Evolutionary conservation across 2,113 vertebrate species (phyloP), one percentile per base, ranked within the genome.

Genomic region (Oryzias javanicus): DNA sequence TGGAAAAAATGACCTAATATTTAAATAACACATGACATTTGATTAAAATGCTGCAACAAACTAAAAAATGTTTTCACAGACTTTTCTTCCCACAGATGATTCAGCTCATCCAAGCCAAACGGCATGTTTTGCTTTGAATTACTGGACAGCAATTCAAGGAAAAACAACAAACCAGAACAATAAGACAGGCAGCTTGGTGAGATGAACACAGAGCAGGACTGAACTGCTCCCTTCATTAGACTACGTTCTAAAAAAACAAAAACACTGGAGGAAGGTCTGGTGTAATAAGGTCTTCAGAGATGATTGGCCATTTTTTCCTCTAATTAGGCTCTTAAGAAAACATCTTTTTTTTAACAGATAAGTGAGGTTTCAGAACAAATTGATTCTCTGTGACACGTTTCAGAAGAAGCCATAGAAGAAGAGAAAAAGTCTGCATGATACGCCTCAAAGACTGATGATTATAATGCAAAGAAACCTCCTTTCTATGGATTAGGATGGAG

Each of bases 261-360:
- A 65, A 57, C 49, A 55, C 44, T 19, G 35, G 46, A 54, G 66
- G 55, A 55, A 66, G 66, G 54, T 60, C 70, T 24, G 60, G 71
- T 55, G 42, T 20, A 66, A 42, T 48, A 45, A 74, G 25, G 16
- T 55, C 56, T 69, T 72, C 49, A 55, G 48, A 14, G 45, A 70
- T 61, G 55, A 67, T 57, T 18, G 22, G 40, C 61, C 22, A 6
- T 16, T 0, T 53, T 47, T 27, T 35, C 57, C 8, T 73, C 35
- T 70, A 73, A 73, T 82, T 67, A 18, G 49, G 58, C 73, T 61
- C 65, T 67, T 56, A 61, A 75, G 22, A 73, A 50, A 80, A 66
- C 8, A 4, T 48, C 7, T 63, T 22, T 17, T 56, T 70, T 70
- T n/a, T 59, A 25, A 4, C 12, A n/a, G 19, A 45, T 15, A 59